Evolutionary conservation across 2,888 invertebrate genomes (phyloP), one percentile per base, ranked within the genome.

Genomic region (Sceliomorpha sp.): DNA sequence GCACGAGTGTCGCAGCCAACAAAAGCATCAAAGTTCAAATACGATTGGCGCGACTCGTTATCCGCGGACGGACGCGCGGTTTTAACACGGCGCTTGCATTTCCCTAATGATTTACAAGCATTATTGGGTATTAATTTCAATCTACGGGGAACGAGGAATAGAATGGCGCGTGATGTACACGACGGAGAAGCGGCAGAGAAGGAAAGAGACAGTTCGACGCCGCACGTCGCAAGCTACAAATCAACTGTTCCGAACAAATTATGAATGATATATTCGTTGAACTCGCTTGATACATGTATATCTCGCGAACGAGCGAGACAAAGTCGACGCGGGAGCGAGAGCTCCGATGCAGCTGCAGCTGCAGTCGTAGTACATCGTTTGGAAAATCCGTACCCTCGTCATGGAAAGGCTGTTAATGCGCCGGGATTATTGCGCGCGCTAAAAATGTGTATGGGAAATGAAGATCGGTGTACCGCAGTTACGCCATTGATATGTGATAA

Each of bases 61-160:
- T 66, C 69, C 72, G 60, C 67, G 76, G 74, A 77, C 72, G 75
- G 75, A 72, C 70, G 76, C 74, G 67, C 68, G 58, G 59, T 56
- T 64, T 70, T 55, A 70, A 51, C 63, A 47, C 55, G 64, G 45
- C 55, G 63, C 55, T 27, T 53, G 79, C 82, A 81, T 82, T 83
- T 81, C 78, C 75, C 78, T 77, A 82, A 83, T 87, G 87, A 87
- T 88, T 87, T 87, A 87, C 82, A 86, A 82, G 82, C 85, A 85
- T 86, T 85, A 88, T 85, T 84, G 86, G 83, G 84, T 87, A 87
- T 87, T 87, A 86, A 88, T 87, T 88, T 87, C 86, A 86, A 87
- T 87, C 84, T 83, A 81, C 82, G 77, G 80, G 75, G 73, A 71
- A 71, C 77, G 64, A 78, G 78, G 73, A 74, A 79, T 78, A 77